Evolutionary conservation across 1,140 invertebrate species (phyloP), one percentile per base, ranked within the genome.

Genomic region (Atta texana): DNA sequence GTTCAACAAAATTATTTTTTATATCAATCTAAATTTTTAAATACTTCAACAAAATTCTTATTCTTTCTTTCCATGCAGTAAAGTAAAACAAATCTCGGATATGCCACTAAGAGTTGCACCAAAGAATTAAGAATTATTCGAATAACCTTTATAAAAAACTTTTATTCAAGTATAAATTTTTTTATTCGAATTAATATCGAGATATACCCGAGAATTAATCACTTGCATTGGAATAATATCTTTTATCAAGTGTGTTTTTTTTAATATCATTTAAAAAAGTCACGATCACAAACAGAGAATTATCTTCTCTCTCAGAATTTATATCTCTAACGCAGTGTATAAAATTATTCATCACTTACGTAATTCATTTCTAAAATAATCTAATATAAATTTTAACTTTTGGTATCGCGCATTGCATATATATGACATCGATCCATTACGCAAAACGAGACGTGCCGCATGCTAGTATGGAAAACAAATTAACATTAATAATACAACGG

Each of bases 401-500:
- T 34, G 7, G n/a, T 57, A 59, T n/a, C 75, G 61, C 39, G 59
- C 59, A 24, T 66, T 64, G 57, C 75, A 66, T 66, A 78, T 78
- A 18, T 12, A 28, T 64, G 39, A 63, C 18, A 64, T 39, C 55
- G 72, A 80, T 39, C 16, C 76, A 21, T 81, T 81, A 55, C 21
- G 16, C 31, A 12, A 34, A 39, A 31, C 49, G 31, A 18, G 10
- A 3, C 31, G 64, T 55, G 63, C 16, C 24, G 24, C 49, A 63
- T 18, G 34, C 14, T 10, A 44, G 31, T 10, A 49, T 8, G 51
- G 31, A 68, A 71, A 71, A 81, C 77, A 34, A 69, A 81, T 71
- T 69, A 49, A 55, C 64, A 39, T 81, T 71, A 81, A 71, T 81
- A 81, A 81, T 71, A 57, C n/a, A 71, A 18, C 21, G 31, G 31